Base-by-base conservation (phyloP, 2,888 invertebrate genomes). In the Cerastis rubricosa region DNA sequence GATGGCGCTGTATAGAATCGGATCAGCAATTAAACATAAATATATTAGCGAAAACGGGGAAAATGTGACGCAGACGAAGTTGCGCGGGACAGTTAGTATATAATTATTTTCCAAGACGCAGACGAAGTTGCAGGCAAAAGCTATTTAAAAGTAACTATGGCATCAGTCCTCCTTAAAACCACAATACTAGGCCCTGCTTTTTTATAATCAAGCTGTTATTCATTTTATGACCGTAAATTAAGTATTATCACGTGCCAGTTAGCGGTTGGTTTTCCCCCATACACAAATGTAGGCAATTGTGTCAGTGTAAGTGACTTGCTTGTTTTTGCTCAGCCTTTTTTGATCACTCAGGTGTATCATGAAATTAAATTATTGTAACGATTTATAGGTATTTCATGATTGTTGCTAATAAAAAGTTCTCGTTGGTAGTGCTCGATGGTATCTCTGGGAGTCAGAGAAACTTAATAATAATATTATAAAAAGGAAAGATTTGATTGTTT, bases 241-340 rank as follows among this genome's bases (percentile, higher is more conserved):
- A 35, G 29, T 17, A 40, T 69, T 22, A 35, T 19, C n/a, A n/a
- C n/a, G 25, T 57, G 12, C 2, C 8, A 63, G 5, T 22, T 49
- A 45, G 64, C 17, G 65, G 49, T 70, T 59, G 69, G 76, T 29
- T 76, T 78, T 76, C n/a, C 59, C 69, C 69, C 76, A 22, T n/a
- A 29, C 9, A 29, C 51, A 40, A 64, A 63, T 75, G 12, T 11
- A 29, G 17, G n/a, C 54, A 40, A 69, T 70, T 59, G 35, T 66
- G 65, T 77, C 17, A 40, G 9, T 68, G 9, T 29, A 29, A 29
- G 45, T 65, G 40, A n/a, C 9, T 69, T 43, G 57, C n/a, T 69
- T 25, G 35, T 61, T 76, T 70, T 70, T 25, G 9, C 19, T 61
- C 3, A 29, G 5, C 14, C 25, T 45, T 40, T 25, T 29, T n/a